phyloP scores from a whole-genome alignment of 2,113 vertebrate species.

The Erinaceus europaeus region DNA sequence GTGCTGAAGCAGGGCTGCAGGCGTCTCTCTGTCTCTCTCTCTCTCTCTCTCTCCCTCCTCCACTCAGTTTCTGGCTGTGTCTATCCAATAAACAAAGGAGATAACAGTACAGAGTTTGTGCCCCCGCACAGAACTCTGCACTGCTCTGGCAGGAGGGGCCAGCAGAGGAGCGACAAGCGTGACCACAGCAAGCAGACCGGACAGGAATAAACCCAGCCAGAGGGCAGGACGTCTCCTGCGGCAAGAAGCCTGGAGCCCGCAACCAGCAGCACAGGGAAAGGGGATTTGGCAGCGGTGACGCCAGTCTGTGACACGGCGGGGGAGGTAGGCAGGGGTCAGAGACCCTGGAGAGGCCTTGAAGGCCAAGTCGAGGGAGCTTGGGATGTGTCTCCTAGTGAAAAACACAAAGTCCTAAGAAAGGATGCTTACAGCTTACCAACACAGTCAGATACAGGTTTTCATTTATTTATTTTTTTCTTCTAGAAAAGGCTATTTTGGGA shows the following conservation, averaged over 20 bases:
- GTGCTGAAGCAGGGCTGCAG: too few relatives aligned
- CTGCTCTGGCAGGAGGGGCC: neutral
- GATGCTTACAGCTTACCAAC: neutral
- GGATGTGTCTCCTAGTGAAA: neutral
- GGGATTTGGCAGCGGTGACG: neutral
- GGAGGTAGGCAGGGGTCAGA: neutral
- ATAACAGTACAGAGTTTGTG: too few relatives aligned
- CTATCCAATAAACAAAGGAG: too few relatives aligned
- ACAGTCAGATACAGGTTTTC: neutral
- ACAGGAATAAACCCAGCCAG: neutral
- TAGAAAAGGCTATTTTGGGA: neutral
- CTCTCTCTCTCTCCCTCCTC: too few relatives aligned
- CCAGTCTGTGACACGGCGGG: neutral
- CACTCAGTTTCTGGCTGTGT: too few relatives aligned
- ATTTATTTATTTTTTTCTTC: neutral
- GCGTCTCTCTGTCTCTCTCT: too few relatives aligned
- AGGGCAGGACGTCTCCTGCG: too few relatives aligned
- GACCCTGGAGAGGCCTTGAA: neutral
- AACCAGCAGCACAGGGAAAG: accelerated
- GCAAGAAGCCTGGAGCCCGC: too few relatives aligned
- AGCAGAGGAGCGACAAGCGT: neutral
- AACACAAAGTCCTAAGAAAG: neutral
- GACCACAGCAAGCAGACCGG: neutral
- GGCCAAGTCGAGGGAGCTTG: neutral
- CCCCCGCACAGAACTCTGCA: neutral